Percentiles rank a stretch among this genome's conserved stretches.
Evolutionary conservation across 2,888 invertebrate genomes (phyloP).

Genomic region (Uloborus plumipes): DNA sequence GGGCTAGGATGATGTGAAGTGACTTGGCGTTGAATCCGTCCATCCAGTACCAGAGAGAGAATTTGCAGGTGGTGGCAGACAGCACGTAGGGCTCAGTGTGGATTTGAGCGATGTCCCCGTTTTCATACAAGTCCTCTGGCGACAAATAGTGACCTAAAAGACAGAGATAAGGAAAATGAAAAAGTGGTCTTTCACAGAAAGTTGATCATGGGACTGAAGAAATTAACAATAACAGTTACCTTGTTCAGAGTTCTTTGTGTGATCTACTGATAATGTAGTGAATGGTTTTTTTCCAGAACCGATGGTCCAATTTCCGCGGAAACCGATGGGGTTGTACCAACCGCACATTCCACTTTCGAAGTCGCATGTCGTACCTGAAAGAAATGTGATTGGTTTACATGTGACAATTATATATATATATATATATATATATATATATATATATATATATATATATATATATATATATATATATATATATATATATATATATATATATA

Average conservation of each 20-base stretch:
- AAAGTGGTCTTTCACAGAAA: no score
- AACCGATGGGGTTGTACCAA: slow-evolving; percentile 58
- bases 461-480: no score
- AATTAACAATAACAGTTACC: slow-evolving; percentile 13
- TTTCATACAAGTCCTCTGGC: not conserved
- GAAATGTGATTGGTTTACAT: not conserved
- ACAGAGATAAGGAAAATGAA: no score
- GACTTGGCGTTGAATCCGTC: not conserved
- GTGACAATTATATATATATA: no score
- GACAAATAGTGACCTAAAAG: slow-evolving; percentile 34
- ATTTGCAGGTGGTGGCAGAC: slow-evolving; percentile 39
- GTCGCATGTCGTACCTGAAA: slow-evolving; percentile 53
- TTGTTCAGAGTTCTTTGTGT: slow-evolving; percentile 20
- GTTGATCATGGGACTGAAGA: no score
- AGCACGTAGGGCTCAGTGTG: slow-evolving; percentile 43
- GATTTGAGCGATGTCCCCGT: slow-evolving; percentile 35
- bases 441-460: no score
- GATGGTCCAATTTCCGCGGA: slow-evolving; percentile 7
- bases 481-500: no score
- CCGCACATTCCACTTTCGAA: slow-evolving; percentile 65
- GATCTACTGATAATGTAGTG: slow-evolving; percentile 22
- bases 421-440: no score
- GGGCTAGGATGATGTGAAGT: slow-evolving; percentile 27
- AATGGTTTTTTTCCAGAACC: not conserved
- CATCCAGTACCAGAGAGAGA: slow-evolving; percentile 49